Evolutionary conservation across 2,797 vertebrate species (phyloP).

Genomic region (Acrocephalus scirpaceus): DNA sequence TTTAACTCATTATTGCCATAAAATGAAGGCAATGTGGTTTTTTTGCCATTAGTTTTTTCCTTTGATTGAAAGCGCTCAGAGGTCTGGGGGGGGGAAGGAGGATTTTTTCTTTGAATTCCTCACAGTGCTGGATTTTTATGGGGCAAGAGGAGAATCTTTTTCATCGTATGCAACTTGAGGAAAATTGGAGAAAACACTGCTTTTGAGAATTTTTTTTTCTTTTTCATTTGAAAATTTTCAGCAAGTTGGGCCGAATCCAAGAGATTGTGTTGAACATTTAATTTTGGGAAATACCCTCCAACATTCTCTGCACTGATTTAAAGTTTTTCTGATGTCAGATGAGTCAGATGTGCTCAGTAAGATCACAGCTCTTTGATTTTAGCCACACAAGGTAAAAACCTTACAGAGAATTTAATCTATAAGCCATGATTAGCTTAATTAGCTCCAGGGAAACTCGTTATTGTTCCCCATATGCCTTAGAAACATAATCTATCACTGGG

Average conservation of each 20-base stretch:
- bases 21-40: background rate
- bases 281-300: background rate
- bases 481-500: background rate
- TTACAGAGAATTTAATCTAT: background rate
- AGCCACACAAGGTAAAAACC: background rate
- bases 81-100: background rate
- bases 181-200: background rate
- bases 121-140: background rate
- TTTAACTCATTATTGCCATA: conserved; percentile 36
- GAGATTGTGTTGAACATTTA: background rate
- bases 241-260: background rate
- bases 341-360: background rate
- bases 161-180: background rate
- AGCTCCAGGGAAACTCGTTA: conserved; percentile 34
- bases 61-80: background rate
- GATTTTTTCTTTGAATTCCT: background rate
- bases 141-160: background rate
- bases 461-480: conserved; percentile 35
- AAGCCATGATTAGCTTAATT: conserved; percentile 48
- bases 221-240: background rate
- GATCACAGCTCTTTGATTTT: background rate
- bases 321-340: background rate
- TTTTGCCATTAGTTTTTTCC: background rate
- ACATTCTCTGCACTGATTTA: background rate
- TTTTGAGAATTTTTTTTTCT: background rate